phyloP scores from a whole-genome alignment of 2,113 vertebrate species.

The Odocoileus hemionus region DNA sequence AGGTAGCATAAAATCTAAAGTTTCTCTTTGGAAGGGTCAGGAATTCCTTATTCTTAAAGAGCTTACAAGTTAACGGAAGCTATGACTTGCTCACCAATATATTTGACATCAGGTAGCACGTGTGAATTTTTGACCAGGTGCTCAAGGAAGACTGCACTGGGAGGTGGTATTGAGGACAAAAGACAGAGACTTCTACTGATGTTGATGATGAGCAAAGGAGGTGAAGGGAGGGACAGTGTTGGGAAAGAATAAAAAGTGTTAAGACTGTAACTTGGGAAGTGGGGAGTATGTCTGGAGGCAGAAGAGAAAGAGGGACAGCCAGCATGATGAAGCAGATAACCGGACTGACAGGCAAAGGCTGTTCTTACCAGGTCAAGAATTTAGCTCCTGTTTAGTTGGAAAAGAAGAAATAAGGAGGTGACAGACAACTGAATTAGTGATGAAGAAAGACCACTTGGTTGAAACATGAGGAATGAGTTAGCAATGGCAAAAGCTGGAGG shows the following conservation, averaged over 20 bases:
- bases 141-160: neutral
- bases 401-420: neutral
- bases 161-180: neutral
- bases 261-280: neutral
- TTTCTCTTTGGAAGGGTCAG: neutral
- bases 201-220: neutral
- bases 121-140: neutral
- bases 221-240: neutral
- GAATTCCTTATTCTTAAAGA: neutral
- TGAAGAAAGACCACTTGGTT: neutral
- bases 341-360: neutral
- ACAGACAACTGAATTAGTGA: neutral
- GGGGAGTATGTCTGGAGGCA: neutral
- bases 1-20: neutral
- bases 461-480: neutral
- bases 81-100: neutral
- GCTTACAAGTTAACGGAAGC: neutral
- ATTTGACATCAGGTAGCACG: neutral
- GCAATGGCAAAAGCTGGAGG: neutral
- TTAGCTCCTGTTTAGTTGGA: neutral
- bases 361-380: neutral
- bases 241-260: neutral
- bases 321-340: fast-evolving
- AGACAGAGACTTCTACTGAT: neutral
- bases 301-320: neutral